phyloP scores from a whole-genome alignment of 1,140 invertebrate genomes.

The Neotoxoptera formosana region DNA sequence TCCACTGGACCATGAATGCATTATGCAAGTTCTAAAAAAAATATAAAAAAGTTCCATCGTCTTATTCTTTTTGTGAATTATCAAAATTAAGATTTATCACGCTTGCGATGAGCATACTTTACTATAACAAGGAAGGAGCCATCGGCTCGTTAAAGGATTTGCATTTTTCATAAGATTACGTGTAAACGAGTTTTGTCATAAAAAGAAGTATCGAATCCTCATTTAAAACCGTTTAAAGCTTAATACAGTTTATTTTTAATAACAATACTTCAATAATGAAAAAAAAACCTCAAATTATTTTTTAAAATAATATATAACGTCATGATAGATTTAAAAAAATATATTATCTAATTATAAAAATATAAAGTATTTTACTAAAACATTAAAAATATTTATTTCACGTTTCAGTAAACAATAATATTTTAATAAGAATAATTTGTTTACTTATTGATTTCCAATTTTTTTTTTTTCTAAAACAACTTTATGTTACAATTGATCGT shows the following conservation, averaged over 20 bases:
- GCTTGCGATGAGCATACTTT: neutral
- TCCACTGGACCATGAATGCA: neutral
- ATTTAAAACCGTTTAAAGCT: conserved; percentile 39
- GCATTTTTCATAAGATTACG: conserved; percentile 37
- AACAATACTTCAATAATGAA: neutral
- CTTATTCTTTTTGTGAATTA: neutral
- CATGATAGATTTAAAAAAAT: neutral
- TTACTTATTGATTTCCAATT: neutral
- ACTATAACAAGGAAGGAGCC: neutral
- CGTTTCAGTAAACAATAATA: neutral
- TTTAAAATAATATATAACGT: neutral
- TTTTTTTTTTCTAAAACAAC: neutral
- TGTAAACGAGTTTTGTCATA: neutral
- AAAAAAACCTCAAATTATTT: neutral
- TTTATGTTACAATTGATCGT: neutral
- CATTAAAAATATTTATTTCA: neutral
- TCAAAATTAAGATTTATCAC: neutral
- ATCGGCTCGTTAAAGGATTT: conserved; percentile 18
- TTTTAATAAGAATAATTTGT: neutral
- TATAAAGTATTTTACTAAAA: neutral
- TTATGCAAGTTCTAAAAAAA: neutral
- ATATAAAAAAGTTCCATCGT: neutral
- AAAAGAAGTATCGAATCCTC: neutral
- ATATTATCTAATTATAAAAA: neutral
- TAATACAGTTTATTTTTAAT: conserved; percentile 14